Evolutionary conservation across 2,797 vertebrate species (phyloP).

Genomic region (Epinephelus awoara): DNA sequence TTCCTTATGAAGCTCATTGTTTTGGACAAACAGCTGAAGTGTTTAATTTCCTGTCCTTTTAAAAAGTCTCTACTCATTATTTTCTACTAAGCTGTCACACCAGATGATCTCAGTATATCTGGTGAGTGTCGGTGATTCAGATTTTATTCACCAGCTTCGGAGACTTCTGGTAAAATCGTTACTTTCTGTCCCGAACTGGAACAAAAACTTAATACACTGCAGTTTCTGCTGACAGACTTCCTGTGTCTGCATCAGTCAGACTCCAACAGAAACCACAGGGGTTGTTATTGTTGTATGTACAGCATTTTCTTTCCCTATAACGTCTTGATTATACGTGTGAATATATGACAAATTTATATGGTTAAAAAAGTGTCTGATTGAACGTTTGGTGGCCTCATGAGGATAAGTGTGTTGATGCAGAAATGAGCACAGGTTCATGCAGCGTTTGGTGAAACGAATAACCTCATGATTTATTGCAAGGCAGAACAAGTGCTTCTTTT

Average conservation of each 20-base stretch:
- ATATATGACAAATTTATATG: too few relatives aligned
- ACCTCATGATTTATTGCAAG: not conserved
- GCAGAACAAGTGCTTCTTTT: not conserved
- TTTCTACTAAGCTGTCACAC: not conserved
- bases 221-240: constrained; percentile 5
- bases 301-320: too few relatives aligned
- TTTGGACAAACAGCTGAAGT: not conserved
- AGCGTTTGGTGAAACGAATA: too few relatives aligned
- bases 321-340: not conserved
- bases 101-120: not conserved
- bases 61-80: not conserved
- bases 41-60: not conserved
- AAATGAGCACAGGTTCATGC: not conserved
- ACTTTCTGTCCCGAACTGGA: not conserved
- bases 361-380: not conserved
- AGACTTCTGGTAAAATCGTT: not conserved
- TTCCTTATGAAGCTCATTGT: not conserved
- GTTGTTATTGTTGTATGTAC: not conserved
- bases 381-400: not conserved
- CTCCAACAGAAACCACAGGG: not conserved
- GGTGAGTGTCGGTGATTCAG: not conserved
- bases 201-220: not conserved
- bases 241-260: not conserved
- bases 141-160: not conserved
- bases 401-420: not conserved